A percentile compares a stretch with the other conserved stretches of the same genome.
These are phyloP conservation scores for Osedax frankpressi DNA, from an alignment of 2,888 invertebrate species.

Conservation along the genomic window DNA sequence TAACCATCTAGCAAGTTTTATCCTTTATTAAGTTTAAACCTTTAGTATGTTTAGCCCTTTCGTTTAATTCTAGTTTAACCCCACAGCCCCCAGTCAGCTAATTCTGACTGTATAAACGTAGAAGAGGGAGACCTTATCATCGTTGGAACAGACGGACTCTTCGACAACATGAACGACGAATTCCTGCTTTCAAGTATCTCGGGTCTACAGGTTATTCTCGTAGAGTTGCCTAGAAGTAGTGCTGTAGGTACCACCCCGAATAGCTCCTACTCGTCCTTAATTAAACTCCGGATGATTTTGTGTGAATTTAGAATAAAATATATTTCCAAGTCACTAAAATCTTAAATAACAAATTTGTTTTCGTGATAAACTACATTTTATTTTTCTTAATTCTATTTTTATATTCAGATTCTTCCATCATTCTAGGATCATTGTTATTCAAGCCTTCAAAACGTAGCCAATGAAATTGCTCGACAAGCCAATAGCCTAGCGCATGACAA, in stretches of 20 bases:
- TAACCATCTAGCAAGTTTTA: too few species aligned
- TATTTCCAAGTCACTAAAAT: too few species aligned
- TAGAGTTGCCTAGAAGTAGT: too few species aligned
- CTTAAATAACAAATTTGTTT: too few species aligned
- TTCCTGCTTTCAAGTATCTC: slow-evolving; percentile 63
- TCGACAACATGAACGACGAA: slow-evolving; percentile 89
- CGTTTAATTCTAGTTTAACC: not conserved
- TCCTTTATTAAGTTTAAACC: too few species aligned
- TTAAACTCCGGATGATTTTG: not conserved
- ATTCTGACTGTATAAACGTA: slow-evolving; percentile 67
- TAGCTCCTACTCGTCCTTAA: too few species aligned
- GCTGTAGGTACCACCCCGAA: too few species aligned
- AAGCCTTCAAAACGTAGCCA: slow-evolving; percentile 70
- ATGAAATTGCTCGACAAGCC: slow-evolving; percentile 88
- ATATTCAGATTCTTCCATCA: not conserved
- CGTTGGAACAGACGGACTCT: slow-evolving; percentile 92
- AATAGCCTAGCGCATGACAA: slow-evolving; percentile 83
- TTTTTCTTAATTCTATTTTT: not conserved
- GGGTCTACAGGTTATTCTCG: slow-evolving; percentile 38
- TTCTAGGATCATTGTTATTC: slow-evolving; percentile 38
- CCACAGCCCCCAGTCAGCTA: slow-evolving; percentile 72
- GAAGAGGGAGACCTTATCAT: slow-evolving; percentile 76
- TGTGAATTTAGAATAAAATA: too few species aligned
- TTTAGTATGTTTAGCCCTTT: too few species aligned
- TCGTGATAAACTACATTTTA: too few species aligned